phyloP scores from a whole-genome alignment of 2,888 invertebrate species.

The Thymelicus lineola region DNA sequence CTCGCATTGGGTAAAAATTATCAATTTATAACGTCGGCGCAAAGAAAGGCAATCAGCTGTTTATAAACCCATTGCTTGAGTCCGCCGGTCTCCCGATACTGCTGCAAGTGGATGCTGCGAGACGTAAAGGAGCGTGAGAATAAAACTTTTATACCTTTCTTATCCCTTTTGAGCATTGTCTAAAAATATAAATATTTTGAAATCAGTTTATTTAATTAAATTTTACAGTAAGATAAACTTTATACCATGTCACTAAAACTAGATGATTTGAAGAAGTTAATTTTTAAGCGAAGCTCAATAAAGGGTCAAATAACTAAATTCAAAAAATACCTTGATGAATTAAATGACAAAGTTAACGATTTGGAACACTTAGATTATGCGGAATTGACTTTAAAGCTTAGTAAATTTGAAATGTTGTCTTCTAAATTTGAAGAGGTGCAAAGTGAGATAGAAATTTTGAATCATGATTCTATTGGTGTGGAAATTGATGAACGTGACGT shows the following conservation, averaged over 20 bases:
- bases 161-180: neutral
- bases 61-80: neutral
- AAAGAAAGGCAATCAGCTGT: neutral
- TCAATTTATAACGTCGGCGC: neutral
- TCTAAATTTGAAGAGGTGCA: neutral
- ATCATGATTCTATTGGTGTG: neutral
- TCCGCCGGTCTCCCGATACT: neutral
- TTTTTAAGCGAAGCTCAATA: neutral
- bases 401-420: neutral
- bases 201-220: too few species aligned
- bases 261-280: neutral
- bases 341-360: neutral
- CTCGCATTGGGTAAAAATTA: neutral
- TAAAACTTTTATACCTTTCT: neutral
- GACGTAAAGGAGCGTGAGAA: neutral
- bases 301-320: neutral
- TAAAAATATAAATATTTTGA: neutral
- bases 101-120: neutral
- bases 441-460: neutral
- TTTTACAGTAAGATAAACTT: too few species aligned
- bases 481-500: neutral
- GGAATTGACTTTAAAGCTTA: neutral
- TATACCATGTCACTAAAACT: too few species aligned
- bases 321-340: neutral
- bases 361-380: neutral